A percentile compares a stretch with the other conserved stretches of the same genome.
Evolutionary conservation across 2,888 invertebrate species (phyloP).

Genomic region (Stenodema calcarata): DNA sequence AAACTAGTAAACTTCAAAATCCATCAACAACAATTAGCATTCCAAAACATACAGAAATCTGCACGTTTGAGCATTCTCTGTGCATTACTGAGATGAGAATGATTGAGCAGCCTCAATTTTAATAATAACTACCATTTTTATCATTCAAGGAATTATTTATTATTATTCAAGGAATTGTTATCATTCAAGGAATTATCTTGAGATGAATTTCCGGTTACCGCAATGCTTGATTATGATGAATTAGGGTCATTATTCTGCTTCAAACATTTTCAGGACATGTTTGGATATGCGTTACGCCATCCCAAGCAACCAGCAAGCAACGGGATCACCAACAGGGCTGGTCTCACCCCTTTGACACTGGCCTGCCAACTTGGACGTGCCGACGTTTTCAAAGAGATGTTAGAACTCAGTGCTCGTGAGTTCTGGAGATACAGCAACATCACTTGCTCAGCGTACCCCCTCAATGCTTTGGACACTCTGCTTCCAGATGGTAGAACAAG

Average conservation of each 20-base stretch:
- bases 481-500: constrained; percentile 94
- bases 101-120: no score
- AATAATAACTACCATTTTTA: no score
- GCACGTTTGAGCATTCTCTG: no score
- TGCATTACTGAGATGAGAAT: no score
- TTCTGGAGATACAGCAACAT: constrained; percentile 99
- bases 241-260: no score
- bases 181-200: no score
- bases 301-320: constrained; percentile 92
- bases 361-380: constrained; percentile 96
- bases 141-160: no score
- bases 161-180: no score
- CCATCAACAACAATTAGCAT: background rate
- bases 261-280: constrained; percentile 81
- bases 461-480: constrained; percentile 95
- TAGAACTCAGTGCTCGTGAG: constrained; percentile 92
- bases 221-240: no score
- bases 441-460: constrained; percentile 95
- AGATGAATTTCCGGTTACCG: no score
- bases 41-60: no score
- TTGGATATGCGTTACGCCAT: constrained; percentile 94
- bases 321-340: constrained; percentile 85
- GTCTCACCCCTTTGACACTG: constrained; percentile 92
- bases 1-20: constrained; percentile 76
- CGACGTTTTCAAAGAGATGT: constrained; percentile 96